Conservation (phyloP, 1,140 invertebrate genomes). For the Amyelois transitella region DNA sequence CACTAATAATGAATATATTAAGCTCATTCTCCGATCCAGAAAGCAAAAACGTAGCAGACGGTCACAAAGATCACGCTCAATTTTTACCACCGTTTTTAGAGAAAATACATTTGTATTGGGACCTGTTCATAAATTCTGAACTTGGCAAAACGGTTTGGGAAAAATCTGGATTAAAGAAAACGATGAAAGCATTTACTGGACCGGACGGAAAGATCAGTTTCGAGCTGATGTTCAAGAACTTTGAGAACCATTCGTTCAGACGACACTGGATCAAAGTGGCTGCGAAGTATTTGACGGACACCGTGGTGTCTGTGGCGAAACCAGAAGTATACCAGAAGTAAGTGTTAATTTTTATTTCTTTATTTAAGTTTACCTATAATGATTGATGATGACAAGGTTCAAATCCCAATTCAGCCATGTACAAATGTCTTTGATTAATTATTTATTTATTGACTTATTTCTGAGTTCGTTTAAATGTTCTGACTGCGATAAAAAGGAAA, state of each 20-base stretch:
- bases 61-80: constrained; percentile 82
- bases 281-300: constrained; percentile 83
- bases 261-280: constrained; percentile 85
- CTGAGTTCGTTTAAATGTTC: no score
- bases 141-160: constrained; percentile 82
- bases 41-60: constrained; percentile 73
- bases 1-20: constrained; percentile 78
- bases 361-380: no score
- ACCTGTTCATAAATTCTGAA: constrained; percentile 86
- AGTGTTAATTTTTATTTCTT: constrained; percentile 21
- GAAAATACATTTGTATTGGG: constrained; percentile 83
- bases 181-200: constrained; percentile 76
- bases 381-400: no score
- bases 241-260: constrained; percentile 85
- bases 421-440: no score
- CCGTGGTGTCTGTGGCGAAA: constrained; percentile 83
- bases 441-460: no score
- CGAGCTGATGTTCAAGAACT: constrained; percentile 81
- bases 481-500: no score
- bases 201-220: constrained; percentile 81
- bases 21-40: constrained; percentile 72
- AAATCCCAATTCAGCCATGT: no score
- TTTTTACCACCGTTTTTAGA: constrained; percentile 84
- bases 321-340: constrained; percentile 83
- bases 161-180: constrained; percentile 80